phyloP scores from a whole-genome alignment of 2,888 invertebrate species.

The Cephus runcator region DNA sequence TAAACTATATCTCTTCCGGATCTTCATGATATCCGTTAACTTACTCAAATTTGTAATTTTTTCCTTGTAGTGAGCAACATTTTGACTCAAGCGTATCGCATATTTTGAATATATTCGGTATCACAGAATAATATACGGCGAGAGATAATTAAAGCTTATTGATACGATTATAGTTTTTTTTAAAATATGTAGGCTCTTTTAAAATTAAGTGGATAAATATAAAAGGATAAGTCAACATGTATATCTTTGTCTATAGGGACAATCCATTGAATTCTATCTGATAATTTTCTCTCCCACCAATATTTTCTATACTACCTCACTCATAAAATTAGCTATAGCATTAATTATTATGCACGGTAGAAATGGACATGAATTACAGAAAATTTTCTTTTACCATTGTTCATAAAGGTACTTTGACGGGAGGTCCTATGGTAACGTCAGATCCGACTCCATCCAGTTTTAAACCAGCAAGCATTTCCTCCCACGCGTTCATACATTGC shows the following conservation, averaged over 20 bases:
- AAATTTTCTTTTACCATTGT: neutral
- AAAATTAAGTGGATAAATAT: neutral
- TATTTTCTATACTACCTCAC: neutral
- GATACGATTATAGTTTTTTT: neutral
- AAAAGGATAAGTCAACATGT: neutral
- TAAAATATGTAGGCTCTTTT: neutral
- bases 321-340: neutral
- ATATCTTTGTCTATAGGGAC: neutral
- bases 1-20: neutral
- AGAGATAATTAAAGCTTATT: neutral
- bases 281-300: neutral
- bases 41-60: neutral
- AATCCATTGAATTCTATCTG: neutral
- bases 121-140: neutral
- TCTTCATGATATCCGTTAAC: neutral
- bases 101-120: neutral
- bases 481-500: slow-evolving; percentile 71
- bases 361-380: neutral
- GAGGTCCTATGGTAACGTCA: slow-evolving; percentile 43
- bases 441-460: slow-evolving; percentile 50
- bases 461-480: slow-evolving; percentile 63
- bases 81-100: neutral
- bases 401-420: slow-evolving; percentile 46
- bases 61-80: neutral
- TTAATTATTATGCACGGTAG: neutral